Evolutionary conservation across 1,140 invertebrate genomes (phyloP), one percentile per base, ranked within the genome.

Genomic region (Planococcus citri): DNA sequence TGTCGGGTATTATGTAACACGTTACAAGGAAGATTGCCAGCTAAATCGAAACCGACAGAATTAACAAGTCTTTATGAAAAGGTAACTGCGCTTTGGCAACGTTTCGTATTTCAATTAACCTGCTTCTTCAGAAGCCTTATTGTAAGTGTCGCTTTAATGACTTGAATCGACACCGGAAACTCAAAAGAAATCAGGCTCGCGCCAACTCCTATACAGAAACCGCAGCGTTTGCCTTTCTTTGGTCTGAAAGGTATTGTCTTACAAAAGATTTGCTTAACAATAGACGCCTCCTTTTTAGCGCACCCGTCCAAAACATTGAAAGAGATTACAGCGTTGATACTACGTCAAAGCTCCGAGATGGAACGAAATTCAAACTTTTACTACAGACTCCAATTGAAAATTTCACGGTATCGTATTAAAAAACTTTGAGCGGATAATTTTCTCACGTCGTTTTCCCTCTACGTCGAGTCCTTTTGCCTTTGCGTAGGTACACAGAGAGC

Each of bases 101-200:
- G 60, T 12, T 64, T 64, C 60, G 60, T 64, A 64, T 64, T 64
- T 64, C 60, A 64, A 64, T 64, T 64, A 64, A 64, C 60, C 60
- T 64, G 60, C 60, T 64, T 64, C 60, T 25, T 64, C 22, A 20
- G 60, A 64, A 64, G 60, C 60, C 60, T 64, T 64, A 64, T 64
- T 64, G 14, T 25, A 64, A 64, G 60, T 64, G 60, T 64, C 60
- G 60, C 25, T 17, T 25, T 64, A 64, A 64, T 64, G 60, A 64
- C 60, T 64, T 20, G 60, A 25, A 64, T 64, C 60, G 60, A 64
- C 60, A 64, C 60, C 60, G 60, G 60, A 64, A 64, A 27, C 60
- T 64, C 60, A 64, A 64, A 64, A 64, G 60, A 64, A 64, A 24
- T 64, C 22, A 64, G 22, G 60, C 25, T 64, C 12, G 25, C 60